Base-by-base conservation (phyloP, 2,888 invertebrate genomes). In the Aphidoletes aphidimyza region DNA sequence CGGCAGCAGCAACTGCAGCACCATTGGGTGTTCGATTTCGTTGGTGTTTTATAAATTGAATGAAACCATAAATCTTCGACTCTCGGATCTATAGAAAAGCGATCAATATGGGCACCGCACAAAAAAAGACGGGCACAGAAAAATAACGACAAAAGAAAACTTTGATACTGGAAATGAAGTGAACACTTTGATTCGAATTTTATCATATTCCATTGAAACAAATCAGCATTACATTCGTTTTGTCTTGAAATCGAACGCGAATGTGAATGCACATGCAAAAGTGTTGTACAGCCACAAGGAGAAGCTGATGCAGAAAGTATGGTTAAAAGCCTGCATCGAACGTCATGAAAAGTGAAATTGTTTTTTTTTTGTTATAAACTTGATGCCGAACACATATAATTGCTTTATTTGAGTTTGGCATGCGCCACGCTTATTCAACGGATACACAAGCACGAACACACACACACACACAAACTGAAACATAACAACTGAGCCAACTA, bases 1-100 rank as follows among this genome's bases (percentile, higher is more conserved):
- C n/a, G n/a, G n/a, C n/a, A n/a, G n/a, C n/a, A n/a, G n/a, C n/a
- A n/a, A n/a, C n/a, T n/a, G n/a, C n/a, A n/a, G n/a, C n/a, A n/a
- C n/a, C n/a, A n/a, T n/a, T 30, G 26, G 30, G 69, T 26, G 1
- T 30, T 69, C 69, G 30, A 69, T 69, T 69, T 69, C 69, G 30
- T 69, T 69, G 30, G 69, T 69, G 69, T 69, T 69, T 69, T 69
- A 69, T 69, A 69, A 69, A 69, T 69, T 69, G 69, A 69, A 69
- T 69, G 69, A 69, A 69, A 69, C 69, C 69, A 69, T 69, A 69
- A 69, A 69, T 69, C 69, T 69, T 69, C 69, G 69, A 69, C 9
- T 30, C n/a, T n/a, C n/a, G 11, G 17, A 69, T 69, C 69, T 34
- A 69, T 69, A 69, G 69, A 69, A 69, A 69, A 69, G 0, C 69